Evolutionary conservation across 2,797 vertebrate genomes (phyloP).

Genomic region (Mycteria americana): DNA sequence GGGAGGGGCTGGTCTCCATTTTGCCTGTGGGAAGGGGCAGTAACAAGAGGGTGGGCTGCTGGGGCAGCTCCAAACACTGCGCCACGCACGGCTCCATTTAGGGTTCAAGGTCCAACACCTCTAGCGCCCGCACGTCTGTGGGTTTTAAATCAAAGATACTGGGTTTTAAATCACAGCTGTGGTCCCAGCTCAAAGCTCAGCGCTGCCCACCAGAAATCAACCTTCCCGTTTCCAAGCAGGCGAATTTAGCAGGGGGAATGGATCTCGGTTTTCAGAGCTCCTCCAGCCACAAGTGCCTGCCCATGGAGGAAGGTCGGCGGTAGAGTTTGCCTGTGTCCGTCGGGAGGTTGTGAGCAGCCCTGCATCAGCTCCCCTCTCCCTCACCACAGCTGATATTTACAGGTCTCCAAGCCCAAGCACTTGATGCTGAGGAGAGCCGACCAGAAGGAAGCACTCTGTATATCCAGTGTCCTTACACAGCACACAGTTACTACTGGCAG

Average conservation of each 20-base stretch:
- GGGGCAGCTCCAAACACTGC: background rate
- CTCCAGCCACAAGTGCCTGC: background rate
- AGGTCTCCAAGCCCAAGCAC: background rate
- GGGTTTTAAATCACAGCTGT: background rate
- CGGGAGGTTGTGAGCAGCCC: background rate
- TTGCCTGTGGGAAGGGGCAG: background rate
- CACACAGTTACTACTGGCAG: accelerated
- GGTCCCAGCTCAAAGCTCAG: background rate
- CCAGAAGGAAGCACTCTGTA: background rate
- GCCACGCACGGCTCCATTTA: accelerated
- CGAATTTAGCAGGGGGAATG: background rate
- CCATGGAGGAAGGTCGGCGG: accelerated
- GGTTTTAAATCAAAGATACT: background rate
- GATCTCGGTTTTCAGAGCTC: background rate
- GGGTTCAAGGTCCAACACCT: background rate
- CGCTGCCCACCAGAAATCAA: background rate
- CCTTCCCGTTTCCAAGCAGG: background rate
- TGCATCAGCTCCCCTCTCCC: background rate
- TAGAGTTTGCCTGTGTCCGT: accelerated
- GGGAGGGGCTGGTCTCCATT: background rate
- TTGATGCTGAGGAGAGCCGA: accelerated
- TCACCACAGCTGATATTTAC: background rate
- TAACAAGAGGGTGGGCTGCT: background rate
- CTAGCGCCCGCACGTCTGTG: background rate
- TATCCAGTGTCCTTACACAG: background rate